Conservation (phyloP, 2,888 invertebrate species). For the Argyresthia goedartella region DNA sequence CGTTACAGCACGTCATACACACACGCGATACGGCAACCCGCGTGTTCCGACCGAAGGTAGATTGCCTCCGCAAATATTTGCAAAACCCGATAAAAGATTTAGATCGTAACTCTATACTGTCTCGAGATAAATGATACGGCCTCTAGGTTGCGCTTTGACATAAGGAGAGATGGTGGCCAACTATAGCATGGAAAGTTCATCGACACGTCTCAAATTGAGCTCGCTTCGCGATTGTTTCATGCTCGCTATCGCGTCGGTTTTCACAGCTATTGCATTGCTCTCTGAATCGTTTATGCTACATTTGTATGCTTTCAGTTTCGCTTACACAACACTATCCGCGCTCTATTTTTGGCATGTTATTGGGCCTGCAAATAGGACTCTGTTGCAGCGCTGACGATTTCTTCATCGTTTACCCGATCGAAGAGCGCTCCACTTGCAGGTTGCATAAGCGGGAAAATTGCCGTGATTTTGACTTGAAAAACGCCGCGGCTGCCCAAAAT, state of each 20-base stretch:
- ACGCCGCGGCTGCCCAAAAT: background rate
- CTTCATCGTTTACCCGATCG: conserved; percentile 7
- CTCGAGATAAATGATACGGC: conserved; percentile 28
- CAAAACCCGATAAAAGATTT: conserved; percentile 39
- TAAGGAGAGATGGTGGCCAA: background rate
- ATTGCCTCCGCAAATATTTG: conserved; percentile 46
- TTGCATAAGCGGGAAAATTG: no score
- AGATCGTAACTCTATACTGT: conserved; percentile 64
- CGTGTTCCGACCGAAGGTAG: conserved; percentile 33
- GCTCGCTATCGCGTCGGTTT: background rate
- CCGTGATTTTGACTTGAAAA: no score
- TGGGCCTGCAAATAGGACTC: conserved; percentile 17
- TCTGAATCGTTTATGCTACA: background rate
- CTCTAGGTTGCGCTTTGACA: background rate
- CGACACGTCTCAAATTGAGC: background rate
- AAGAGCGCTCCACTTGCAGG: no score
- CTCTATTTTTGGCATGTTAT: conserved; percentile 23
- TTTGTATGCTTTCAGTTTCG: conserved; percentile 29
- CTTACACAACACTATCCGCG: conserved; percentile 27
- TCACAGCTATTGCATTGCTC: background rate
- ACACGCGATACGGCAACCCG: conserved; percentile 25
- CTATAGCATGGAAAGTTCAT: background rate
- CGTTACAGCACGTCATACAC: conserved; percentile 28
- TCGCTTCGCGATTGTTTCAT: background rate
- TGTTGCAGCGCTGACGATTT: conserved; percentile 16